These are phyloP conservation scores for Drosophila nikananu DNA, from an alignment of 1,140 invertebrate species.

Conservation along the genomic window DNA sequence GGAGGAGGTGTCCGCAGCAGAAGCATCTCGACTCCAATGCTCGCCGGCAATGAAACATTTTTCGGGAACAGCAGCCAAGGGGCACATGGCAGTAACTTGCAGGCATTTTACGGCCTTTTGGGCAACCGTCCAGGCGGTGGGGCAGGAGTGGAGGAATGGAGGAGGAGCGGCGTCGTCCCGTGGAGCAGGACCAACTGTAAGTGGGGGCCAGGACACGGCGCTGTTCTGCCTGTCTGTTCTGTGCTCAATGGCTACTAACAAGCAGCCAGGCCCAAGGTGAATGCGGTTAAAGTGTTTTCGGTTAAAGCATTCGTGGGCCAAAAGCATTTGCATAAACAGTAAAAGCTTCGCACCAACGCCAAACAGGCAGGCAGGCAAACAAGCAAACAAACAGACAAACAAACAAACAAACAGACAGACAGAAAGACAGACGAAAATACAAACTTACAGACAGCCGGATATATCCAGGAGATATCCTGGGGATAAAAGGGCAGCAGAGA, in stretches of 20 bases:
- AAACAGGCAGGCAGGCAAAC: constrained; percentile 33
- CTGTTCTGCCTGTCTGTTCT: constrained; percentile 43
- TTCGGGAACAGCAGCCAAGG: constrained; percentile 73
- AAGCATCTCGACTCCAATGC: constrained; percentile 24
- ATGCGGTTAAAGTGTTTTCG: constrained; percentile 81
- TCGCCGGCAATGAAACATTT: constrained; percentile 75
- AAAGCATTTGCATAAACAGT: constrained; percentile 77
- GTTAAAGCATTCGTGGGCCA: constrained; percentile 71
- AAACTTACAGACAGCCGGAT: constrained; percentile 16
- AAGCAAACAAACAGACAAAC: constrained; percentile 39
- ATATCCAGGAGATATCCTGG: constrained; percentile 17
- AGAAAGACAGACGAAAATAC: constrained; percentile 15
- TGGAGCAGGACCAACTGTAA: constrained; percentile 7
- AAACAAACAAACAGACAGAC: constrained; percentile 18
- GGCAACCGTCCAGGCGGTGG: constrained; percentile 33
- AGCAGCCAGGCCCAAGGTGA: constrained; percentile 76
- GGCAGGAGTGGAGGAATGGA: too few species aligned
- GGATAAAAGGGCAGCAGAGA: constrained; percentile 22
- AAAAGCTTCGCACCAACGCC: constrained; percentile 51
- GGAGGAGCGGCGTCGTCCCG: background rate
- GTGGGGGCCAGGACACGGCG: constrained; percentile 12
- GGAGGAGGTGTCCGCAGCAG: constrained; percentile 42
- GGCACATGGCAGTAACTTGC: constrained; percentile 70
- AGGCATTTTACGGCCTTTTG: constrained; percentile 81
- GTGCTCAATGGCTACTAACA: constrained; percentile 78